These are phyloP conservation scores for Chydorus sphaericus DNA, from an alignment of 2,888 invertebrate genomes.

Conservation along the genomic window DNA sequence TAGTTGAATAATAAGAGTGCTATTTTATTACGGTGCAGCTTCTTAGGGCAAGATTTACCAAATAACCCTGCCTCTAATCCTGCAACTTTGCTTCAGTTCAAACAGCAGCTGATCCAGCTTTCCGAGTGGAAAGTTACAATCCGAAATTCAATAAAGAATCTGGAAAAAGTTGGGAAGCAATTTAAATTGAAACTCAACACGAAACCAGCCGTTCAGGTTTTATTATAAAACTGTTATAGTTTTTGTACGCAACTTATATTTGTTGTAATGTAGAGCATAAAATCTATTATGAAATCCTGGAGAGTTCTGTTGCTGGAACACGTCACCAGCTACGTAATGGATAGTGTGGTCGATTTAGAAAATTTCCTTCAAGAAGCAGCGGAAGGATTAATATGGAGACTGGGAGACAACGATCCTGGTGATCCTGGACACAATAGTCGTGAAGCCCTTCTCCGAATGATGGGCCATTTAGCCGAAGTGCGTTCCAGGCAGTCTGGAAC, in stretches of 20 bases:
- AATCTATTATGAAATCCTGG: slow-evolving; percentile 4
- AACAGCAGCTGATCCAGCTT: slow-evolving; percentile 3
- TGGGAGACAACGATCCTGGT: slow-evolving; percentile 63
- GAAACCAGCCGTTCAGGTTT: not conserved
- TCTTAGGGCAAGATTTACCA: not conserved
- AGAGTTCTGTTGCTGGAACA: slow-evolving; percentile 5
- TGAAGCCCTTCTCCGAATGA: slow-evolving; percentile 71
- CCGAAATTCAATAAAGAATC: not conserved
- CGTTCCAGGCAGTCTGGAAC: slow-evolving; percentile 76
- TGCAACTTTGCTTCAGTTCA: not conserved
- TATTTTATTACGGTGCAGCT: too few species aligned
- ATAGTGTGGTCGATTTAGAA: slow-evolving; percentile 46
- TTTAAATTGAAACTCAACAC: not conserved
- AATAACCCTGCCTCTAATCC: not conserved
- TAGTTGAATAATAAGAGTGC: too few species aligned
- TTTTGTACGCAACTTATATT: not conserved
- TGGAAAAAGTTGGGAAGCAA: slow-evolving; percentile 1
- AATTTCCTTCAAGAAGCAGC: slow-evolving; percentile 81
- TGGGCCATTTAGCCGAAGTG: slow-evolving; percentile 83
- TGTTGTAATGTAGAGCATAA: not conserved
- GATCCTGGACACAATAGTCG: slow-evolving; percentile 35
- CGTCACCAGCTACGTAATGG: slow-evolving; percentile 12
- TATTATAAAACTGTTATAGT: not conserved
- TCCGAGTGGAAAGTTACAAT: not conserved
- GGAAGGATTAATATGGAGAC: slow-evolving; percentile 62